These are phyloP conservation scores for Erithacus rubecula DNA, from an alignment of 2,797 vertebrate species.

Conservation along the genomic window DNA sequence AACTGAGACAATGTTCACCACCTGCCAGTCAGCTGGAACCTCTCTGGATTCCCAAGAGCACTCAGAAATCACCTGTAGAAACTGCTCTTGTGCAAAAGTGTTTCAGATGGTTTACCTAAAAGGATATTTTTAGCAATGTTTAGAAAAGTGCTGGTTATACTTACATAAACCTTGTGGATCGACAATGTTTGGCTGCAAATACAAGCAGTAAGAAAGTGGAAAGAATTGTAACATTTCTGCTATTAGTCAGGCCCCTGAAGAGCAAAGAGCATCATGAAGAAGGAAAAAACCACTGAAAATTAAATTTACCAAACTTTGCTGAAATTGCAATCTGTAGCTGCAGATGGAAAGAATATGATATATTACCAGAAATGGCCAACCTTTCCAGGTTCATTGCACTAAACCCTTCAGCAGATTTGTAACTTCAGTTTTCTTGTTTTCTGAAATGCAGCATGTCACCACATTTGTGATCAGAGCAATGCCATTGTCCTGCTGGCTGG, in stretches of 20 bases:
- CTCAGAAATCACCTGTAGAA: background rate
- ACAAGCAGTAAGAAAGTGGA: background rate
- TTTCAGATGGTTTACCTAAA: background rate
- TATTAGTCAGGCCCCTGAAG: slow-evolving; percentile 18
- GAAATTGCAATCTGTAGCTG: background rate
- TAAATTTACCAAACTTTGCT: background rate
- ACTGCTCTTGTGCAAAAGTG: background rate
- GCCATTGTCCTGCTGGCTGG: background rate
- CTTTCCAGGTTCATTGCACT: background rate
- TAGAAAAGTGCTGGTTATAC: background rate
- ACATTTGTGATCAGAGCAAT: background rate
- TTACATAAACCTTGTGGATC: background rate
- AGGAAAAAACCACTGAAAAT: background rate
- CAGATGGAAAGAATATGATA: background rate
- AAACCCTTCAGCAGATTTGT: background rate
- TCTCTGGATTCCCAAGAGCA: fast-evolving
- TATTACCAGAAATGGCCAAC: background rate
- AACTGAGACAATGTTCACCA: fast-evolving
- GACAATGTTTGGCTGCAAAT: background rate
- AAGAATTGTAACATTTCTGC: background rate
- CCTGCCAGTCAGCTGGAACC: background rate
- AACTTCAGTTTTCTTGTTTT: background rate
- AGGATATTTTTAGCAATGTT: background rate
- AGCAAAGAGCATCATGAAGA: background rate
- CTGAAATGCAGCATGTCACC: background rate